Evolutionary conservation across 2,888 invertebrate species (phyloP).

Genomic region (Bedellia somnulentella): DNA sequence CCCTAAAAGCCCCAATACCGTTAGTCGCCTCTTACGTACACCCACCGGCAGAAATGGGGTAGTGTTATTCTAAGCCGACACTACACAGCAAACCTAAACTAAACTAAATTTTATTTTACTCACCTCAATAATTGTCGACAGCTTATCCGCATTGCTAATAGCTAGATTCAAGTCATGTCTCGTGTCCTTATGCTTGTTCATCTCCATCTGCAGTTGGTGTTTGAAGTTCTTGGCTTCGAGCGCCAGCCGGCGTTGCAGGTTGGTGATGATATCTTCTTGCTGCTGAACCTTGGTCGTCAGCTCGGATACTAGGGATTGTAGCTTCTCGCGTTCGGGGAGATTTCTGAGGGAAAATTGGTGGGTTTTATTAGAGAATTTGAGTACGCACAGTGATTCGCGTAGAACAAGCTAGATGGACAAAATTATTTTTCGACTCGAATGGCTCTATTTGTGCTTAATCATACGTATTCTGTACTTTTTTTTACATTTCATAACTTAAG

Average conservation of each 20-base stretch:
- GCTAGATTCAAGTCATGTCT: conserved; percentile 67
- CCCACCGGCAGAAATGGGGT: no score
- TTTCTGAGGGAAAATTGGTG: conserved; percentile 35
- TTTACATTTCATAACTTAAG: no score
- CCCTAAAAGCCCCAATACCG: no score
- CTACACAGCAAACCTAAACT: background rate
- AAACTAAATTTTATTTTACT: background rate
- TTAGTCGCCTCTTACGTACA: no score
- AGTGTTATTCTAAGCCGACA: no score
- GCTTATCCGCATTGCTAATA: conserved; percentile 61
- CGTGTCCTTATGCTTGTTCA: conserved; percentile 70
- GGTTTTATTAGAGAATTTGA: background rate
- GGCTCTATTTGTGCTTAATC: no score
- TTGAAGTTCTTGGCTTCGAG: conserved; percentile 75
- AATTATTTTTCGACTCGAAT: no score
- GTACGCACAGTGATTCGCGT: no score
- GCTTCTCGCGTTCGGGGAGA: conserved; percentile 73
- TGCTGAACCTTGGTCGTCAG: conserved; percentile 58
- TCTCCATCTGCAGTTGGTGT: conserved; percentile 70
- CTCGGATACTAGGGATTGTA: conserved; percentile 65
- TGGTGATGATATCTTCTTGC: conserved; percentile 64
- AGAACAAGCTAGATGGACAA: no score
- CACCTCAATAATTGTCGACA: conserved; percentile 65
- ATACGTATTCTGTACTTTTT: no score
- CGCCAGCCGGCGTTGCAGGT: conserved; percentile 68